Conservation (phyloP, 2,797 vertebrate species). For the Lacerta bilineata region DNA sequence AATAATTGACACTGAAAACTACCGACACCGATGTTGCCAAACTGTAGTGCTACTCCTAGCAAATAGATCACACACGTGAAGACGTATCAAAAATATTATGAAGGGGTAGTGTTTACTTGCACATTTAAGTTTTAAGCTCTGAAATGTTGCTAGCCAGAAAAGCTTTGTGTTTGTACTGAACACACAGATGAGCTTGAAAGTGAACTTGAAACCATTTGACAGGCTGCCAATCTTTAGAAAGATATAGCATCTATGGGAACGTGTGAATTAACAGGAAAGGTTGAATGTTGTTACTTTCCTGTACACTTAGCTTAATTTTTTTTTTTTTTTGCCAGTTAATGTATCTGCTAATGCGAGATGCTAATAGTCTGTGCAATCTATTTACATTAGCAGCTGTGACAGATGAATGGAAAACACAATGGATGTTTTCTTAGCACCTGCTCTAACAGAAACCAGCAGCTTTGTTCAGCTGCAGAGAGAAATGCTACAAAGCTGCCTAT, state of each 20-base stretch:
- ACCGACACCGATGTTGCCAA: neutral
- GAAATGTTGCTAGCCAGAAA: neutral
- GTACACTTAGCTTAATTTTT: neutral
- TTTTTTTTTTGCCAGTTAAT: neutral
- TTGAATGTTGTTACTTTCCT: neutral
- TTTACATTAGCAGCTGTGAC: constrained; percentile 1
- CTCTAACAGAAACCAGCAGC: neutral
- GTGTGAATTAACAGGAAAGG: neutral
- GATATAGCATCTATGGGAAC: neutral
- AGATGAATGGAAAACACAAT: neutral
- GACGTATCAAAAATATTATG: neutral
- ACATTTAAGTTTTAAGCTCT: neutral
- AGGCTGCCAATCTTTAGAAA: neutral
- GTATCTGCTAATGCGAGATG: neutral
- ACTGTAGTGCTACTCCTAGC: neutral
- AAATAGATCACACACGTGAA: neutral
- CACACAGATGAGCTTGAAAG: neutral
- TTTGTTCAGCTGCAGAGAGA: neutral
- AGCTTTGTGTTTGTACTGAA: neutral
- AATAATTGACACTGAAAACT: neutral
- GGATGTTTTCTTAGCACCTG: neutral
- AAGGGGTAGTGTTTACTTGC: neutral
- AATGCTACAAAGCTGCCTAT: neutral
- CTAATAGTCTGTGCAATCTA: neutral
- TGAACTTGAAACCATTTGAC: neutral